Conservation (phyloP, 2,888 invertebrate species). For the Pachycephus smyrnensis region DNA sequence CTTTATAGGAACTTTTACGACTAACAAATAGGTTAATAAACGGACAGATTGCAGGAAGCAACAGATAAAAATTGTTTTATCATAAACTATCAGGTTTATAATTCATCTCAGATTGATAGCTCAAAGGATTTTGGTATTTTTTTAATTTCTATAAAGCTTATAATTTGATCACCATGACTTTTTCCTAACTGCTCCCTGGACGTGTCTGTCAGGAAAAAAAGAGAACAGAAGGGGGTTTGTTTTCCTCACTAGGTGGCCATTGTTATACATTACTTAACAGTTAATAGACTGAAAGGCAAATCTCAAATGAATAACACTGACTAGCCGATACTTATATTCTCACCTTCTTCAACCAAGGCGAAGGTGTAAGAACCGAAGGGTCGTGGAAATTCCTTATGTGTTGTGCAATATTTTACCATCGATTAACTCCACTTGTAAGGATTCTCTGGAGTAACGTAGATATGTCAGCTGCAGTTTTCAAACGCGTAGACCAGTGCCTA, state of each 20-base stretch:
- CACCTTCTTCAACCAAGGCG: background rate
- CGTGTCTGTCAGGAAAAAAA: background rate
- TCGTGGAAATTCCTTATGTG: slow-evolving; percentile 11
- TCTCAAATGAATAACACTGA: too few species aligned
- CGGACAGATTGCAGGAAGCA: background rate
- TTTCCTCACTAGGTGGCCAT: background rate
- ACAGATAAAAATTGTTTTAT: background rate
- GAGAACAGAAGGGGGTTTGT: background rate
- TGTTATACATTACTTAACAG: too few species aligned
- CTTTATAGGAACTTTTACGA: background rate
- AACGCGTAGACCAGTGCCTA: slow-evolving; percentile 3
- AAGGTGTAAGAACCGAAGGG: background rate
- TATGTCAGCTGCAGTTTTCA: slow-evolving; percentile 14
- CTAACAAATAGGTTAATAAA: background rate
- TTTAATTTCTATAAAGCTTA: background rate
- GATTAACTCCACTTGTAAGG: slow-evolving; percentile 26
- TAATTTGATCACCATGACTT: background rate
- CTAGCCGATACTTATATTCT: background rate
- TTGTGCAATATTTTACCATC: slow-evolving; percentile 28
- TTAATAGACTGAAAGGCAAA: too few species aligned
- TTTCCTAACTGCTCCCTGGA: background rate
- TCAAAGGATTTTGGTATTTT: too few species aligned
- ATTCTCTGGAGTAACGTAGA: slow-evolving; percentile 25
- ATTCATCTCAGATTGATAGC: too few species aligned
- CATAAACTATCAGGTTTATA: background rate